Percentiles rank a stretch among this genome's conserved stretches.
Evolutionary conservation across 2,888 invertebrate genomes (phyloP).

Genomic region (Ephialtes manifestator): DNA sequence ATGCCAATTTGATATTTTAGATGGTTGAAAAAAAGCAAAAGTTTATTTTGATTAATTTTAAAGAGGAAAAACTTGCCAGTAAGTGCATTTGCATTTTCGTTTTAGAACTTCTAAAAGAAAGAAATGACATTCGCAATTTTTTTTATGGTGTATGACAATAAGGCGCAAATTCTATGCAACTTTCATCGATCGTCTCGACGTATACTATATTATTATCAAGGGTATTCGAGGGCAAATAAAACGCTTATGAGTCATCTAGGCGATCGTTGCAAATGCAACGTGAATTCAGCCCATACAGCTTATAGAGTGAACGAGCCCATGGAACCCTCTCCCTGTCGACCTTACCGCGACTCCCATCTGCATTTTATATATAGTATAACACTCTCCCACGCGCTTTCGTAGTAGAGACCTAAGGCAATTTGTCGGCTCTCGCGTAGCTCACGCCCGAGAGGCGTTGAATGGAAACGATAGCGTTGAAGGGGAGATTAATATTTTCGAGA

Average conservation of each 20-base stretch:
- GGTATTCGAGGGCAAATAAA: slow-evolving; percentile 58
- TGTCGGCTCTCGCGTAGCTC: slow-evolving; percentile 68
- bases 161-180: slow-evolving; percentile 12
- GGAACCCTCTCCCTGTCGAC: slow-evolving; percentile 67
- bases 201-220: slow-evolving; percentile 49
- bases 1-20: no score
- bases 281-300: slow-evolving; percentile 42
- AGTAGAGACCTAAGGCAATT: slow-evolving; percentile 67
- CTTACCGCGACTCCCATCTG: slow-evolving; percentile 69
- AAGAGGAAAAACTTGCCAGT: no score
- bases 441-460: slow-evolving; percentile 63
- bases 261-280: slow-evolving; percentile 42
- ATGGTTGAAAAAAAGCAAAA: no score
- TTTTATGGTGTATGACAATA: not conserved
- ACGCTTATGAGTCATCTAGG: slow-evolving; percentile 59
- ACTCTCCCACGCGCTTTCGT: slow-evolving; percentile 73
- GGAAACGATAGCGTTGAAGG: slow-evolving; percentile 57
- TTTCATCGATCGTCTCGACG: slow-evolving; percentile 51
- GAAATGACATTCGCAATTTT: not conserved
- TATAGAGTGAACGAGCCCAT: slow-evolving; percentile 45
- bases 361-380: slow-evolving; percentile 67
- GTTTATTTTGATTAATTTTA: no score
- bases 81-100: no score
- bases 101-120: no score
- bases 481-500: slow-evolving; percentile 56